These are phyloP conservation scores for Nomada ferruginata DNA, from an alignment of 2,888 invertebrate species.

Conservation along the genomic window DNA sequence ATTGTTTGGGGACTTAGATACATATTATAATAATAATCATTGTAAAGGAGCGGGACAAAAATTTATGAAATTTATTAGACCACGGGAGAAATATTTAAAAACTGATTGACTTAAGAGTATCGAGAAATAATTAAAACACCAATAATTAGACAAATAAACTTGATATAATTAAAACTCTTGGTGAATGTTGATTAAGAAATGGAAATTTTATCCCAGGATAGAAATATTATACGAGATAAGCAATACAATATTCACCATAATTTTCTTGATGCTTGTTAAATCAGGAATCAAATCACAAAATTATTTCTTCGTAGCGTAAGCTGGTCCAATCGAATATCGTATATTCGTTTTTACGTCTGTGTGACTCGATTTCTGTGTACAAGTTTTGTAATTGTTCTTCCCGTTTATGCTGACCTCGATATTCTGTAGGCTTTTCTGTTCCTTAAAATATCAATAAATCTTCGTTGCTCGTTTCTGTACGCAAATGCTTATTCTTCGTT, in stretches of 20 bases:
- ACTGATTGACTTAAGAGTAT: too few relatives aligned
- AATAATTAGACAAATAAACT: too few relatives aligned
- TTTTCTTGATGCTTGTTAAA: slow-evolving; percentile 11
- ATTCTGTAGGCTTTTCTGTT: not conserved
- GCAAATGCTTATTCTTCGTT: slow-evolving; percentile 12
- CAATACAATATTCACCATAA: not conserved
- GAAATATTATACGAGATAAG: not conserved
- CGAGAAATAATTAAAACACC: too few relatives aligned
- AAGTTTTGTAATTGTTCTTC: slow-evolving; percentile 12
- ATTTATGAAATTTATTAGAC: too few relatives aligned
- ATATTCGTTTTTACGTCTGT: slow-evolving; percentile 6
- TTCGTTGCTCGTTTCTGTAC: not conserved
- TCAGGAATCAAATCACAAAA: not conserved
- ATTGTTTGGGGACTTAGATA: not conserved
- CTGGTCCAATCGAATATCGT: slow-evolving; percentile 5
- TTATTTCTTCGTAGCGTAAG: not conserved
- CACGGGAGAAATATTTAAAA: too few relatives aligned
- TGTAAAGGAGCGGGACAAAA: not conserved
- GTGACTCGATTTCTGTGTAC: slow-evolving; percentile 16
- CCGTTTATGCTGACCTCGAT: not conserved
- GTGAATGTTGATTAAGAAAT: not conserved
- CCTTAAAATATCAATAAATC: slow-evolving; percentile 2
- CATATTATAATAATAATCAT: not conserved
- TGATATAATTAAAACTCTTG: too few relatives aligned
- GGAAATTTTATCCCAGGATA: slow-evolving; percentile 15